Conservation (phyloP, 2,888 invertebrate species). For the Nebria salina region DNA sequence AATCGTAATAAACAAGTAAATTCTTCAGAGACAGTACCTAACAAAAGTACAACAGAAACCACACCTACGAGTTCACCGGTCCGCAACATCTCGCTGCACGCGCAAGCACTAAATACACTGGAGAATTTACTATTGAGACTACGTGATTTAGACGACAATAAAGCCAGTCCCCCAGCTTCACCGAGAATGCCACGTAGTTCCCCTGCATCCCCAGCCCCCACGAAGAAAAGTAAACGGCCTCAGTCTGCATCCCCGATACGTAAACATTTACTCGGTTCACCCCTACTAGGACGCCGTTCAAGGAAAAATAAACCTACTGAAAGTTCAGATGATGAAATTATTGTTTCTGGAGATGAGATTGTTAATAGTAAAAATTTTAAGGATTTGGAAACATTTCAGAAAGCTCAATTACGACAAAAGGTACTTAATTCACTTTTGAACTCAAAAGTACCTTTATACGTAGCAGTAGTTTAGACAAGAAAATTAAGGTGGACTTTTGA, state of each 20-base stretch:
- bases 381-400: slow-evolving; percentile 91
- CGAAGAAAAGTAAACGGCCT: slow-evolving; percentile 78
- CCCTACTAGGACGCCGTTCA: slow-evolving; percentile 78
- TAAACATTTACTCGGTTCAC: slow-evolving; percentile 83
- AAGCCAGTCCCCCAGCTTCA: slow-evolving; percentile 64
- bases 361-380: slow-evolving; percentile 79
- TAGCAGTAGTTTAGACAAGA: too few species aligned
- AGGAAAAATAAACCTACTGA: slow-evolving; percentile 80
- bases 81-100: slow-evolving; percentile 58
- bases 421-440: slow-evolving; percentile 62
- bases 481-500: too few species aligned
- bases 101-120: slow-evolving; percentile 68
- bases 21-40: slow-evolving; percentile 44
- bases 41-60: slow-evolving; percentile 42
- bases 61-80: slow-evolving; percentile 47
- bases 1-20: slow-evolving; percentile 55
- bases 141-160: slow-evolving; percentile 66
- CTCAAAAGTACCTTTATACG: not conserved
- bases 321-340: slow-evolving; percentile 84
- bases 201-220: slow-evolving; percentile 78
- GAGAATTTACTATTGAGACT: slow-evolving; percentile 69
- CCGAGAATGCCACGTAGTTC: slow-evolving; percentile 78
- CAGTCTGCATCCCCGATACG: slow-evolving; percentile 84
- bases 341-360: slow-evolving; percentile 67
- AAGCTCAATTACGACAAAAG: slow-evolving; percentile 90